A percentile compares a stretch with the other conserved stretches of the same genome.
Evolutionary conservation across 2,888 invertebrate species (phyloP).

Genomic region (Hyles lineata): DNA sequence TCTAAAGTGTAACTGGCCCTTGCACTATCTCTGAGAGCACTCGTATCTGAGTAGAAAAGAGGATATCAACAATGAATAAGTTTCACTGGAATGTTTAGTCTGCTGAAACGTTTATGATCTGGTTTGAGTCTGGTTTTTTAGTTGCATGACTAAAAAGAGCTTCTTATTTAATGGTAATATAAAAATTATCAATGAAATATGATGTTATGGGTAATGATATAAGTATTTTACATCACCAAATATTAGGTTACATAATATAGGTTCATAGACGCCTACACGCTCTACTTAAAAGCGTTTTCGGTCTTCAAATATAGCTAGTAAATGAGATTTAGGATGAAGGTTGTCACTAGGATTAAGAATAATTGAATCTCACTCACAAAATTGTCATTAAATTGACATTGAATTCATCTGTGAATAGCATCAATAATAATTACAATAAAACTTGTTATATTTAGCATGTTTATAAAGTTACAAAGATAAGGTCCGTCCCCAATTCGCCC

Average conservation of each 20-base stretch:
- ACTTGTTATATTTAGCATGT: neutral
- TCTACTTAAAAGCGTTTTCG: too few relatives aligned
- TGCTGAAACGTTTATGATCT: constrained; percentile 2
- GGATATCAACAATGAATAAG: constrained; percentile 26
- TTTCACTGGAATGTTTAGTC: constrained; percentile 16
- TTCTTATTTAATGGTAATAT: too few relatives aligned
- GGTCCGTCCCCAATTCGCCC: neutral
- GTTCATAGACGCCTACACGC: too few relatives aligned
- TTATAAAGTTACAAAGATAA: constrained; percentile 7
- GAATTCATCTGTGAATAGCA: neutral
- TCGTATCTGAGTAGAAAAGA: constrained; percentile 34
- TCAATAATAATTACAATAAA: neutral
- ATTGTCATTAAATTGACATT: too few relatives aligned
- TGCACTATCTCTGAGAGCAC: constrained; percentile 47
- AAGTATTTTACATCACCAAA: too few relatives aligned
- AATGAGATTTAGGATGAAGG: too few relatives aligned
- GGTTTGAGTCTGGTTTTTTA: neutral
- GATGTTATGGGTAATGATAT: too few relatives aligned
- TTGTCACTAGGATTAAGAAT: too few relatives aligned
- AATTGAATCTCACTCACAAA: too few relatives aligned
- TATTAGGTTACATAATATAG: too few relatives aligned
- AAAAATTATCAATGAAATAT: too few relatives aligned
- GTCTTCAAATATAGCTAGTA: too few relatives aligned
- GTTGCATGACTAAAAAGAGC: neutral
- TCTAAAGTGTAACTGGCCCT: constrained; percentile 64